A percentile compares a stretch with the other conserved stretches of the same genome.
These are phyloP conservation scores for Enteromius thamalakanensis DNA, from an alignment of 2,797 vertebrate genomes.

Conservation along the genomic window DNA sequence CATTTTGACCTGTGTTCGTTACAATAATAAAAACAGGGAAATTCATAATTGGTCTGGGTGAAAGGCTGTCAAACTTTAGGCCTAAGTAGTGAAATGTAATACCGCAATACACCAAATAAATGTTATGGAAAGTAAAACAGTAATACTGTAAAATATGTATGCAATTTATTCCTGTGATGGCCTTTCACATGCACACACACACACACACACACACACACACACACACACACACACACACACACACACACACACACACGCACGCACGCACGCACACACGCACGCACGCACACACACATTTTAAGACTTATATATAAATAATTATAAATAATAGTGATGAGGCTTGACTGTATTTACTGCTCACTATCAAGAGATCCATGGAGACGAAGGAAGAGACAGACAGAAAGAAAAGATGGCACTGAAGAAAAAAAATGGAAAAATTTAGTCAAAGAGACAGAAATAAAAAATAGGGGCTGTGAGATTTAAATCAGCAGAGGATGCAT, in stretches of 20 bases:
- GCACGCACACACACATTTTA: no score
- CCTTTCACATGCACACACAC: neutral
- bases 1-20: neutral
- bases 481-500: neutral
- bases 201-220: no score
- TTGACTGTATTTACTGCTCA: constrained; percentile 32
- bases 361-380: neutral
- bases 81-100: no score
- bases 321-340: constrained; percentile 29
- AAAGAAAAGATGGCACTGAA: neutral
- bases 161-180: neutral
- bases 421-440: constrained; percentile 12
- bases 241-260: no score
- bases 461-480: neutral
- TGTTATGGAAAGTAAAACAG: neutral
- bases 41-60: neutral
- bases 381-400: neutral
- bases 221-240: no score
- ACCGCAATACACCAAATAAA: no score
- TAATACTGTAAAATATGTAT: neutral
- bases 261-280: no score
- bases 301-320: no score
- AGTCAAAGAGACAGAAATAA: constrained; percentile 15
- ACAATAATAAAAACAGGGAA: neutral
- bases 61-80: neutral